phyloP scores from a whole-genome alignment of 2,888 invertebrate genomes.

The Drosophila leonis region DNA sequence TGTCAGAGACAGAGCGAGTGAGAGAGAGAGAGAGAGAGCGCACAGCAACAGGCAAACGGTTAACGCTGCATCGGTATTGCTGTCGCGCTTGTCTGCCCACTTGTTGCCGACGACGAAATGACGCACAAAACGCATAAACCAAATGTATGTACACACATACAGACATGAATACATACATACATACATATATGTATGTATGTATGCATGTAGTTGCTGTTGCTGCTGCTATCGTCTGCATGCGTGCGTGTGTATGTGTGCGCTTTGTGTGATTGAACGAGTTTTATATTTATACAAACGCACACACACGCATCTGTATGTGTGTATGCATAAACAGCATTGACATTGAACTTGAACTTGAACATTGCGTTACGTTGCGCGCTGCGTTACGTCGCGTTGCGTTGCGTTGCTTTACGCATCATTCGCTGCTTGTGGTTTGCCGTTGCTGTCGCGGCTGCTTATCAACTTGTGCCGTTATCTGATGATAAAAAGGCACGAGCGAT shows the following conservation, averaged over 20 bases:
- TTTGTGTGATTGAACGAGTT: slow-evolving; percentile 72
- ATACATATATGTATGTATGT: neutral
- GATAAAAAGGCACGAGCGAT: slow-evolving; percentile 31
- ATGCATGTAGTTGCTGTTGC: slow-evolving; percentile 35
- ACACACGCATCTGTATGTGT: slow-evolving; percentile 21
- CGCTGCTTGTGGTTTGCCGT: slow-evolving; percentile 24
- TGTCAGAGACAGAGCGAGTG: slow-evolving; percentile 6
- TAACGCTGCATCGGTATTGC: slow-evolving; percentile 21
- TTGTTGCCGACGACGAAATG: slow-evolving; percentile 68
- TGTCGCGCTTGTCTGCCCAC: slow-evolving; percentile 54
- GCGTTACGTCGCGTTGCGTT: slow-evolving; percentile 20
- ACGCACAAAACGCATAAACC: slow-evolving; percentile 70
- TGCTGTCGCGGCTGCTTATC: slow-evolving; percentile 52
- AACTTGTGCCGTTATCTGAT: slow-evolving; percentile 66
- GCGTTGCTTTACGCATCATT: slow-evolving; percentile 55
- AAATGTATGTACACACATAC: slow-evolving; percentile 20
- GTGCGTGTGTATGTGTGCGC: slow-evolving; percentile 27
- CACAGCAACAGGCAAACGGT: slow-evolving; percentile 27
- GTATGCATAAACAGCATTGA: slow-evolving; percentile 49
- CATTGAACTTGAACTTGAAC: slow-evolving; percentile 78
- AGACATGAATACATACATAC: too few species aligned
- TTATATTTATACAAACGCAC: slow-evolving; percentile 45
- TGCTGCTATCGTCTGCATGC: slow-evolving; percentile 31
- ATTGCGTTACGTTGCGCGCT: slow-evolving; percentile 42
- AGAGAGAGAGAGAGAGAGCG: slow-evolving; percentile 7